Conservation (phyloP, 2,888 invertebrate genomes). For the Rhingia rostrata region DNA sequence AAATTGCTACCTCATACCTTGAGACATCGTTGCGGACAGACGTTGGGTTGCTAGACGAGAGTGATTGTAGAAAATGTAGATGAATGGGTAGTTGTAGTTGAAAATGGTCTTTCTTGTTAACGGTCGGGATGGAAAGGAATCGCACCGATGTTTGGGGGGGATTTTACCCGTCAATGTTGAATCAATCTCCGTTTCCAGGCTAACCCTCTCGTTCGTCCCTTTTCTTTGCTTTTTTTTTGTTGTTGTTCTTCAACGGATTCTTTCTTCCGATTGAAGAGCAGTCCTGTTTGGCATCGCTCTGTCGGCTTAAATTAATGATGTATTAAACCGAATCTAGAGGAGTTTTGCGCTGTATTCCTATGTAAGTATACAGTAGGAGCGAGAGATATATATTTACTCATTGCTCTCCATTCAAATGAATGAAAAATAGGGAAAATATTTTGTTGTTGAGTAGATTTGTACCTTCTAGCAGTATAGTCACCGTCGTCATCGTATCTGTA, state of each 20-base stretch:
- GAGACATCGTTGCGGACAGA: constrained; percentile 38
- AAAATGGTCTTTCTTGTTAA: constrained; percentile 44
- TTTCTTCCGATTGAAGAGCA: constrained; percentile 57
- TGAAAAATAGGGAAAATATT: constrained; percentile 69
- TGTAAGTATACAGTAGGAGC: constrained; percentile 6
- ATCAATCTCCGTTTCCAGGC: constrained; percentile 61
- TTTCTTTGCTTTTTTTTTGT: constrained; percentile 1
- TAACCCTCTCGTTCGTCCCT: not conserved
- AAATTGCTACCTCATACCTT: constrained; percentile 65
- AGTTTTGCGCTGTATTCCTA: constrained; percentile 32
- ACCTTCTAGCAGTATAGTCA: not conserved
- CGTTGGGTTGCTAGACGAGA: constrained; percentile 4
- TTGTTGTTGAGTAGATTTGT: constrained; percentile 69
- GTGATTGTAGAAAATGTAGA: constrained; percentile 58
- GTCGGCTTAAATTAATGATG: constrained; percentile 73
- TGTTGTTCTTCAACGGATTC: not conserved
- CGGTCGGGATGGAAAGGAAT: constrained; percentile 17
- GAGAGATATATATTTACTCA: constrained; percentile 68
- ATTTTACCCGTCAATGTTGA: constrained; percentile 51
- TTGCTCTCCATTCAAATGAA: constrained; percentile 70
- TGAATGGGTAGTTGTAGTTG: constrained; percentile 52
- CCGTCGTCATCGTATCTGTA: not conserved
- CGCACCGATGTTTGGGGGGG: constrained; percentile 15
- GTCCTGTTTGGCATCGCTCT: constrained; percentile 62
- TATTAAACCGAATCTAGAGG: constrained; percentile 62